phyloP scores from a whole-genome alignment of 2,888 invertebrate species.

The Amorpha juglandis region DNA sequence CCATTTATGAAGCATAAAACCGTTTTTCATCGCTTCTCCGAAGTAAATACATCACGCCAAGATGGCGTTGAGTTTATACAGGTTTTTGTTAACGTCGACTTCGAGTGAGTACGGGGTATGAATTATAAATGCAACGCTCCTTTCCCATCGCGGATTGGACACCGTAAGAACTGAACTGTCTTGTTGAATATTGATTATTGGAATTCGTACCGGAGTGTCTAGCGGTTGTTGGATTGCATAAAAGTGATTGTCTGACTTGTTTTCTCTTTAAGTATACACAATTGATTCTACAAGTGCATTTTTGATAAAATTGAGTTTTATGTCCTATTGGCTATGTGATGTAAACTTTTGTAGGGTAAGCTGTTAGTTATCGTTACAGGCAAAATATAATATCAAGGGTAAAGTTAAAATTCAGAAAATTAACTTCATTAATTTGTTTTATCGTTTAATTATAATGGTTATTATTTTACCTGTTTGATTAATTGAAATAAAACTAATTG shows the following conservation, averaged over 20 bases:
- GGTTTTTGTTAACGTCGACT: constrained; percentile 39
- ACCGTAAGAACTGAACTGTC: constrained; percentile 41
- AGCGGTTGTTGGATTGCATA: constrained; percentile 22
- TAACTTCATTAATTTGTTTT: too few relatives aligned
- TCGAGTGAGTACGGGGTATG: constrained; percentile 43
- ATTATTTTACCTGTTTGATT: too few relatives aligned
- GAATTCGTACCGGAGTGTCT: constrained; percentile 15
- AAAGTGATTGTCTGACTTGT: background rate
- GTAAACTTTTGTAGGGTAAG: too few relatives aligned
- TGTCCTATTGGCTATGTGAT: too few relatives aligned
- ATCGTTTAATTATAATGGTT: too few relatives aligned
- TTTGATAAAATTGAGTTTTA: too few relatives aligned
- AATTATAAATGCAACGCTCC: constrained; percentile 42
- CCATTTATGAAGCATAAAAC: constrained; percentile 22
- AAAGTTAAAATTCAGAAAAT: too few relatives aligned
- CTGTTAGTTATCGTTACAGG: too few relatives aligned
- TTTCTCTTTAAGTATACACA: background rate
- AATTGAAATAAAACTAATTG: too few relatives aligned
- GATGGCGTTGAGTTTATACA: constrained; percentile 13
- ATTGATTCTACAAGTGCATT: background rate
- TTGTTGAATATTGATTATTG: constrained; percentile 43
- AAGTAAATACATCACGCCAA: constrained; percentile 17
- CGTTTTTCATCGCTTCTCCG: constrained; percentile 15
- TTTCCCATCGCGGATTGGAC: constrained; percentile 23
- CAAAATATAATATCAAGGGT: too few relatives aligned